phyloP scores from a whole-genome alignment of 2,888 invertebrate species.

The Invenusta paracnida region DNA sequence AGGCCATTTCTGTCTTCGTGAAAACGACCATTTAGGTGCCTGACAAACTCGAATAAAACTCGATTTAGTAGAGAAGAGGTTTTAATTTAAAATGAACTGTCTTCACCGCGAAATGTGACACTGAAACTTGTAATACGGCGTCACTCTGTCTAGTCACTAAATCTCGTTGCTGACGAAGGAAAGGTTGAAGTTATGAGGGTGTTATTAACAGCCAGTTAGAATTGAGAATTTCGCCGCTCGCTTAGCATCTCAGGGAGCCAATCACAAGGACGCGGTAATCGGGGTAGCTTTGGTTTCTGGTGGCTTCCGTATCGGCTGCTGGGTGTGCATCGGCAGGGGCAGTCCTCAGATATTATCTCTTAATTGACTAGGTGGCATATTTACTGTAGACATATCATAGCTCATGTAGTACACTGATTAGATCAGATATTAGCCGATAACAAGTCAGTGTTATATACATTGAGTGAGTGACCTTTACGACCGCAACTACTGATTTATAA shows the following conservation, averaged over 20 bases:
- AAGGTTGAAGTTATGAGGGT: neutral
- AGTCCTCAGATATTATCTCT: neutral
- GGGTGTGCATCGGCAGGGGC: neutral
- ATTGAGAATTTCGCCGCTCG: constrained; percentile 7
- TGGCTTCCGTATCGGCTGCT: neutral
- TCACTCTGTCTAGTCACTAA: neutral
- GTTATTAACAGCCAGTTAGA: neutral
- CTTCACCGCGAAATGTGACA: neutral
- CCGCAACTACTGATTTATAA: neutral
- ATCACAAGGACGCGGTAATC: neutral
- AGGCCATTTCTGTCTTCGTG: neutral
- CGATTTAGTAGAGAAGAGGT: neutral
- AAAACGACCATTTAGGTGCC: neutral
- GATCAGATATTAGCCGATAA: neutral
- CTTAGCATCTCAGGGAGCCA: neutral
- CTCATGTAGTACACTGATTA: neutral
- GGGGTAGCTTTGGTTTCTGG: no score
- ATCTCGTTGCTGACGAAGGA: neutral
- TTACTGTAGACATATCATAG: neutral
- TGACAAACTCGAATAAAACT: neutral
- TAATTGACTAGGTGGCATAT: constrained; percentile 6
- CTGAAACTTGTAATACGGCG: neutral
- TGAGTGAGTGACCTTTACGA: constrained; percentile 6
- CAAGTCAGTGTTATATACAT: neutral
- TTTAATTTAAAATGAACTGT: neutral